Conservation (phyloP, 2,888 invertebrate species). For the Lymantria dispar region DNA sequence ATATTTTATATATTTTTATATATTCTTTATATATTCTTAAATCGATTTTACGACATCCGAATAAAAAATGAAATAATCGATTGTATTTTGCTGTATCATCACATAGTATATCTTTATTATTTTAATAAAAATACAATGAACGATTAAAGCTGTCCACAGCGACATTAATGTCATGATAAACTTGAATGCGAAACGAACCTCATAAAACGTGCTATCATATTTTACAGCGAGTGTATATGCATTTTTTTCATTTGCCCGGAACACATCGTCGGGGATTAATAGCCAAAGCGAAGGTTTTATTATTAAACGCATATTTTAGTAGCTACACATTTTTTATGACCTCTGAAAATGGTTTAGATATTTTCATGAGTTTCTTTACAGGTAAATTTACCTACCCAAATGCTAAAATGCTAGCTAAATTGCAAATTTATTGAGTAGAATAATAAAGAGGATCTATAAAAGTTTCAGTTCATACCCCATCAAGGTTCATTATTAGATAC, state of each 20-base stretch:
- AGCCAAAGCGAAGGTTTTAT: constrained; percentile 21
- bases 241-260: constrained; percentile 29
- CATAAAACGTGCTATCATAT: constrained; percentile 23
- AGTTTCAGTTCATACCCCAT: no score
- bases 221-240: constrained; percentile 26
- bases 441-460: no score
- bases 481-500: no score
- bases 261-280: constrained; percentile 29
- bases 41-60: no score
- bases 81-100: no score
- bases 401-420: no score
- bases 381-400: not conserved
- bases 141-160: constrained; percentile 5
- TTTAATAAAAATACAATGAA: constrained; percentile 10
- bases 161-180: constrained; percentile 14
- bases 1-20: no score
- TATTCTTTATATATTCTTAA: no score
- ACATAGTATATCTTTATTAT: not conserved
- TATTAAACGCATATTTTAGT: constrained; percentile 38
- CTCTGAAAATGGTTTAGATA: constrained; percentile 22
- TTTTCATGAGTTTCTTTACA: constrained; percentile 5
- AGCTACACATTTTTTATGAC: constrained; percentile 31
- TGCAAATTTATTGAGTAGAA: no score
- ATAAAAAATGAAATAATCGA: no score
- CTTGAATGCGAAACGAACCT: constrained; percentile 14